Evolutionary conservation across 1,140 invertebrate genomes (phyloP).

Genomic region (Aricia agestis): DNA sequence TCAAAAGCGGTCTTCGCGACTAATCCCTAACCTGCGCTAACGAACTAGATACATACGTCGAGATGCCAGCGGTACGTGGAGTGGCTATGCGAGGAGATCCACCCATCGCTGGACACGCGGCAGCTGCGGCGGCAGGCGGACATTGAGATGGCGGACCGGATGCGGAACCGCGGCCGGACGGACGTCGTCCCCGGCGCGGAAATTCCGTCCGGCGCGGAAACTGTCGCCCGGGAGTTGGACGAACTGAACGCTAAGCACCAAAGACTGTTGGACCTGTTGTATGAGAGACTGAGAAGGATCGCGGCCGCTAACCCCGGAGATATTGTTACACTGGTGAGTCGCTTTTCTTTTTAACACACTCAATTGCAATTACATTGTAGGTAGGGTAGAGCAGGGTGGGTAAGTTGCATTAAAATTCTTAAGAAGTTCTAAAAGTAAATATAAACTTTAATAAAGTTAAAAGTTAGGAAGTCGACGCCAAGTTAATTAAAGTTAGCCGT

Average conservation of each 20-base stretch:
- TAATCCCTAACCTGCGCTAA: slow-evolving; percentile 53
- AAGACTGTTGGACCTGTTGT: slow-evolving; percentile 83
- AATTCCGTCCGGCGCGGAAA: slow-evolving; percentile 81
- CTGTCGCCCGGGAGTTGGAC: slow-evolving; percentile 90
- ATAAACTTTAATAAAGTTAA: no score
- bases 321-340: slow-evolving; percentile 82
- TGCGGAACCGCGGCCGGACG: slow-evolving; percentile 38
- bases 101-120: slow-evolving; percentile 86
- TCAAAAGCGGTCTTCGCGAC: slow-evolving; percentile 42
- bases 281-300: slow-evolving; percentile 79
- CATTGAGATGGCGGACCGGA: slow-evolving; percentile 47
- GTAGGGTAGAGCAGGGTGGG: no score
- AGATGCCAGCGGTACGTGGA: slow-evolving; percentile 92
- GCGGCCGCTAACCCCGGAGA: slow-evolving; percentile 77
- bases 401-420: no score
- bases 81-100: slow-evolving; percentile 89
- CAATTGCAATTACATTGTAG: no score
- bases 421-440: no score
- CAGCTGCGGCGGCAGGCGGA: slow-evolving; percentile 65
- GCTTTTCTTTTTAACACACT: slow-evolving; percentile 29
- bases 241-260: slow-evolving; percentile 89
- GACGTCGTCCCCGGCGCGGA: slow-evolving; percentile 35
- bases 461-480: no score
- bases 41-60: slow-evolving; percentile 89
- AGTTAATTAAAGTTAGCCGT: no score